These are phyloP conservation scores for Dicaeum eximium DNA, from an alignment of 2,113 vertebrate species.

Conservation along the genomic window DNA sequence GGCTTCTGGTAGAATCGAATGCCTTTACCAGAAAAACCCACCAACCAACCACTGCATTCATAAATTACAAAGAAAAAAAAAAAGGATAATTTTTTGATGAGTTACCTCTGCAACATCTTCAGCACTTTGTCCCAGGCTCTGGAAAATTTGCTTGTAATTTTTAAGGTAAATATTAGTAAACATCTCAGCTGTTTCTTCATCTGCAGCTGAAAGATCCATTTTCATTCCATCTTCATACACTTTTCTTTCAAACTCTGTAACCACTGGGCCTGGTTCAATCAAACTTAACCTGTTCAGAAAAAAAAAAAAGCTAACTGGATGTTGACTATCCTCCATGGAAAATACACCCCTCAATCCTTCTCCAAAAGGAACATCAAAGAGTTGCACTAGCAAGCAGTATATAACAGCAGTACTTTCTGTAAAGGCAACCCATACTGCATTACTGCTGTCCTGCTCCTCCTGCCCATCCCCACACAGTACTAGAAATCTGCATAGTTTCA, in stretches of 20 bases:
- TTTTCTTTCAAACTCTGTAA: conserved; percentile 85
- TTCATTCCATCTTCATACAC: conserved; percentile 81
- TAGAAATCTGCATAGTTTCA: background rate
- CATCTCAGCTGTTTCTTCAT: conserved; percentile 82
- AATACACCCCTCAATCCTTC: background rate
- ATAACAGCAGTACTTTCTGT: background rate
- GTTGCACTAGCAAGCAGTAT: background rate
- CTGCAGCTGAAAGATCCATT: conserved; percentile 81
- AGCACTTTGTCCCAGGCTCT: conserved; percentile 79
- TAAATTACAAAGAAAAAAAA: background rate
- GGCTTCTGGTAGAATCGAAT: background rate
- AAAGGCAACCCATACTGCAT: background rate
- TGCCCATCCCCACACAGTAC: rapidly evolving
- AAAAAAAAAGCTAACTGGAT: background rate
- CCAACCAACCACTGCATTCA: background rate
- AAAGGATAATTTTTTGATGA: background rate
- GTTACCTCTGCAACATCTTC: conserved; percentile 84
- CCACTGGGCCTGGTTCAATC: conserved; percentile 81
- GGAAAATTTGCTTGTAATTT: conserved; percentile 83
- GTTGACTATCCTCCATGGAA: background rate
- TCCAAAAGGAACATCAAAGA: background rate
- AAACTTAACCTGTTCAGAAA: conserved; percentile 73
- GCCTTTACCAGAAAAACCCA: background rate
- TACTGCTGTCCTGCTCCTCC: background rate
- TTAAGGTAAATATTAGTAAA: conserved; percentile 83